phyloP scores from a whole-genome alignment of 2,888 invertebrate genomes.

The Seira ritae region DNA sequence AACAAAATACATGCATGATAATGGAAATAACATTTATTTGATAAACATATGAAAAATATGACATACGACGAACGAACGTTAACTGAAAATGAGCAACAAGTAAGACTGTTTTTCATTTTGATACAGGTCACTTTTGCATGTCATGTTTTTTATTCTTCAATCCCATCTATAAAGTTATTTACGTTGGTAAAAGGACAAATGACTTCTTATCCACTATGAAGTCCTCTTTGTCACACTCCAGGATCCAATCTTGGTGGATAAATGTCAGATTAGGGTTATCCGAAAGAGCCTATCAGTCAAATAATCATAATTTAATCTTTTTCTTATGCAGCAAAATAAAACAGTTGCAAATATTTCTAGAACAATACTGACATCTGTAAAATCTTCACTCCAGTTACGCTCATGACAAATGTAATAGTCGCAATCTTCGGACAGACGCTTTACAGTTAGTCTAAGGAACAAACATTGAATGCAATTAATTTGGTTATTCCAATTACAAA shows the following conservation, averaged over 20 bases:
- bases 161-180: constrained; percentile 27
- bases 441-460: too few relatives aligned
- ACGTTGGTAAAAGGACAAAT: constrained; percentile 53
- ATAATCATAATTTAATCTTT: not conserved
- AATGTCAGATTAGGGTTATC: constrained; percentile 64
- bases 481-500: too few relatives aligned
- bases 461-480: too few relatives aligned
- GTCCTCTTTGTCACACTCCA: constrained; percentile 52
- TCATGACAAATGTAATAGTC: constrained; percentile 54
- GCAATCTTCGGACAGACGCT: too few relatives aligned
- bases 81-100: too few relatives aligned
- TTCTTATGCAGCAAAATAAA: not conserved
- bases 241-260: constrained; percentile 56
- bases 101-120: too few relatives aligned
- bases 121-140: too few relatives aligned
- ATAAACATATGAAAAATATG: too few relatives aligned
- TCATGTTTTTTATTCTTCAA: too few relatives aligned
- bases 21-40: too few relatives aligned
- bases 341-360: not conserved
- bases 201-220: constrained; percentile 24
- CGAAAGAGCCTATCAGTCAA: constrained; percentile 57
- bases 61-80: too few relatives aligned
- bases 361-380: constrained; percentile 57
- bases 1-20: too few relatives aligned
- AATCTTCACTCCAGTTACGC: constrained; percentile 60